Base-by-base conservation (phyloP, 2,797 vertebrate genomes). In the Sebastes kiyomatsui region DNA sequence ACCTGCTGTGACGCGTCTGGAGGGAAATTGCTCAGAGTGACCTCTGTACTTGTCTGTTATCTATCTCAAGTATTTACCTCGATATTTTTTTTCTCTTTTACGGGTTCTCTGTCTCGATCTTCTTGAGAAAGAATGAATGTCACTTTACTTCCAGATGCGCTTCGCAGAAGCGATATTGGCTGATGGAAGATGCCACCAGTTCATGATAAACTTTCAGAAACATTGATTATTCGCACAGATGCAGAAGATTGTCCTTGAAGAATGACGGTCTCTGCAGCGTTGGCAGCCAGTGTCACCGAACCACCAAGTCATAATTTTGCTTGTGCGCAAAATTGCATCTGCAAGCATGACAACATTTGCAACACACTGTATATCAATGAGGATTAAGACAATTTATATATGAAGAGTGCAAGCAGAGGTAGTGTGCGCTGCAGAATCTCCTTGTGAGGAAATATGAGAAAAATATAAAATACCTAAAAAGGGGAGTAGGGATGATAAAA, bases 181-280 rank as follows among this genome's bases (percentile, higher is more conserved):
- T 14, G 69, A 54, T 83, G 76, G 83, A 59, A 68, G 56, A 90
- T 81, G 85, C 77, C 79, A 75, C 38, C 11, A 77, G 77, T 87
- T 87, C 81, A 90, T 86, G 88, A 90, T 89, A 87, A 92, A 92
- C 89, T 87, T 81, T 86, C 85, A 76, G 81, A 72, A 80, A 82
- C 90, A 90, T 89, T 90, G 91, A 90, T 93, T 91, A 91, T 90
- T 92, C 79, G 77, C 88, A 84, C 77, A 79, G 85, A 87, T 87
- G 84, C 84, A 81, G 72, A 64, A 90, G 87, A 88, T 88, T 86
- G 92, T 90, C 90, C 93, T 94, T 94, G 94, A 93, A 83, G 86
- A 92, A 86, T 79, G 88, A 89, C 88, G 71, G 81, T 84, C 84
- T 88, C 87, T 87, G 88, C 89, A 75, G 82, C 16, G 87, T 30